Base-by-base conservation (phyloP, 2,888 invertebrate genomes). In the Latrodectus elegans region DNA sequence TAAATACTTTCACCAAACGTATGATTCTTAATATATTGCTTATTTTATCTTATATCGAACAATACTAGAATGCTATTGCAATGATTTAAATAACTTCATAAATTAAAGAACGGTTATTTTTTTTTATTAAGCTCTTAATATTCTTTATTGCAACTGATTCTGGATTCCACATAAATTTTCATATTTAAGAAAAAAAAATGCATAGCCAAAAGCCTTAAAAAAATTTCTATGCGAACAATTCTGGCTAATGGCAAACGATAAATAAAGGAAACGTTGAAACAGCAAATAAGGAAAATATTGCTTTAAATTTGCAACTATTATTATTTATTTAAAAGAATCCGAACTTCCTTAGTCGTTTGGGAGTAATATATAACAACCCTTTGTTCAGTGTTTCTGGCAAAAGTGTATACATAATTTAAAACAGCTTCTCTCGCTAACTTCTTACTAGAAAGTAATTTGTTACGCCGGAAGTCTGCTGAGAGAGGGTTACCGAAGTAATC, bases 401-500 rank as follows among this genome's bases (percentile, higher is more conserved):
- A 65, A 65, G 55, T 64, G 38, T 53, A 81, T 87, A 87, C 86
- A 87, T 87, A 87, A 81, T 87, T 87, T 81, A 87, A 81, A 77
- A 77, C 67, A 78, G 52, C 67, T 26, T 71, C 55, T n/a, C 60
- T 22, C 73, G 9, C 73, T 74, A 73, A 74, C 81, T 83, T 71
- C 81, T 87, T 81, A 75, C 64, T 55, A 72, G 80, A 86, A 86
- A 81, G 86, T 86, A 87, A 87, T 87, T 77, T 76, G 86, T 87
- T 77, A 87, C 86, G 68, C 67, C 75, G 51, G 70, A 12, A n/a
- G 71, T n/a, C 6, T 68, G 4, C 55, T 26, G 68, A 14, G 64
- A 78, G 53, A 77, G 76, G 65, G 78, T 78, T 78, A 38, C 74
- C 65, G 53, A 76, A 80, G 86, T 87, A 88, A 88, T 88, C 82